Percentiles rank a stretch among this genome's conserved stretches.
These are phyloP conservation scores for Elysia crispata DNA, from an alignment of 2,888 invertebrate species.

Conservation along the genomic window DNA sequence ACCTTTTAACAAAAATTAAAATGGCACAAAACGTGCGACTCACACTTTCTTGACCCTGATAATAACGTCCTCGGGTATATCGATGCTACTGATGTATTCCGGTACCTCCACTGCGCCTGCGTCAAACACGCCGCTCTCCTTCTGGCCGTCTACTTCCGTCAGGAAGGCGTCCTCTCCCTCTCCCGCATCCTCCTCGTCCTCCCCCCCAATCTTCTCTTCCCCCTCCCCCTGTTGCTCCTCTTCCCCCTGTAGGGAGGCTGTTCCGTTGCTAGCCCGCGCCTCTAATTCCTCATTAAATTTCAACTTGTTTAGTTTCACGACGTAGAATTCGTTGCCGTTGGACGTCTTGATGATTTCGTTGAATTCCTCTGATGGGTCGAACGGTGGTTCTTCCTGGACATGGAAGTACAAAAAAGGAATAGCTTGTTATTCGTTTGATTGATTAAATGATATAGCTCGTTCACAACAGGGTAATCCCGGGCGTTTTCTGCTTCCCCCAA, in stretches of 20 bases:
- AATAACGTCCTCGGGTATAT: constrained; percentile 61
- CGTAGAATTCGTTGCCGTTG: constrained; percentile 74
- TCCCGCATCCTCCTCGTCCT: constrained; percentile 25
- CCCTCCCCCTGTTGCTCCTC: constrained; percentile 54
- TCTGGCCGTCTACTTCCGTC: constrained; percentile 55
- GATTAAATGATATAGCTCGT: too few species aligned
- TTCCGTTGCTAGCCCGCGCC: background rate
- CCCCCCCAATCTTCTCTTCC: constrained; percentile 52
- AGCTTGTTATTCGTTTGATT: too few species aligned
- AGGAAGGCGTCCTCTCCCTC: constrained; percentile 52
- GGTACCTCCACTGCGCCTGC: constrained; percentile 51
- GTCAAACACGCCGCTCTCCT: constrained; percentile 38
- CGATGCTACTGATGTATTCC: constrained; percentile 63
- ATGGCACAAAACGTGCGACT: constrained; percentile 35
- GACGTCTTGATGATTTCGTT: constrained; percentile 70
- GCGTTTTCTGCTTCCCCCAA: too few species aligned
- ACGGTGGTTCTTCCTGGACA: background rate
- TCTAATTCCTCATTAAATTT: constrained; percentile 62
- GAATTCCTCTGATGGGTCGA: constrained; percentile 57
- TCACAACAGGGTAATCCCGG: too few species aligned
- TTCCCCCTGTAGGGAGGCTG: background rate
- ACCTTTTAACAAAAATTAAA: too few species aligned
- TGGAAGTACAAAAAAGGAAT: background rate
- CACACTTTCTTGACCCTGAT: constrained; percentile 67
- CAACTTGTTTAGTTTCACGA: too few species aligned